Conservation (phyloP, 2,113 vertebrate genomes). For the Hydrochoerus hydrochaeris region DNA sequence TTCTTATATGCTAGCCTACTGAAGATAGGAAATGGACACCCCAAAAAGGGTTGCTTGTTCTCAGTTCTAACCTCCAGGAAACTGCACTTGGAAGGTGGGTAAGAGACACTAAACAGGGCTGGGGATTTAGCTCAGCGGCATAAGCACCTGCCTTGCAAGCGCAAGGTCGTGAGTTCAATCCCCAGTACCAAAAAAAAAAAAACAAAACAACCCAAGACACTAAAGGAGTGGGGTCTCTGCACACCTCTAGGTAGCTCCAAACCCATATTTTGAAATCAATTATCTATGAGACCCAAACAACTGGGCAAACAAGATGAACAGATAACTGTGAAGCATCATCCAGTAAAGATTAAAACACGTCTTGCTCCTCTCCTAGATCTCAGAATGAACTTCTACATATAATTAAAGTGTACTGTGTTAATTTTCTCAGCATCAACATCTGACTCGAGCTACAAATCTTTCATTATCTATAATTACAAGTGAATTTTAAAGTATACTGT, state of each 20-base stretch:
- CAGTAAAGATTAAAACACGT: not conserved
- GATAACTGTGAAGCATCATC: not conserved
- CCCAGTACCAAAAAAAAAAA: no score
- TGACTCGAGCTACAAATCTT: not conserved
- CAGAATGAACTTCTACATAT: not conserved
- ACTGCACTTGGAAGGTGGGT: not conserved
- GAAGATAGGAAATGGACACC: not conserved
- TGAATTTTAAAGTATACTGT: not conserved
- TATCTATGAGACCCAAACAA: not conserved
- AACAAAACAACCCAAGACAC: no score
- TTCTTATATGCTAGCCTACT: not conserved
- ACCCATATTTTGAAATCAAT: not conserved
- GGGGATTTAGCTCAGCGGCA: no score
- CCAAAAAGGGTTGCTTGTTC: not conserved
- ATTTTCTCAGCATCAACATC: not conserved
- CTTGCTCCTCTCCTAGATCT: not conserved
- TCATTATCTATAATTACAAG: not conserved
- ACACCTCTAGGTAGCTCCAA: not conserved
- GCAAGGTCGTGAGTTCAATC: no score
- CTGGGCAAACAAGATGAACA: not conserved
- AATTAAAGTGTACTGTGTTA: not conserved
- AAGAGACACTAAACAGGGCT: not conserved
- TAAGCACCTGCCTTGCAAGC: no score
- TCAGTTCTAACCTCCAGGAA: not conserved
- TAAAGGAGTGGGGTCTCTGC: not conserved